phyloP scores from a whole-genome alignment of 2,888 invertebrate species.

The Phortica okadai region DNA sequence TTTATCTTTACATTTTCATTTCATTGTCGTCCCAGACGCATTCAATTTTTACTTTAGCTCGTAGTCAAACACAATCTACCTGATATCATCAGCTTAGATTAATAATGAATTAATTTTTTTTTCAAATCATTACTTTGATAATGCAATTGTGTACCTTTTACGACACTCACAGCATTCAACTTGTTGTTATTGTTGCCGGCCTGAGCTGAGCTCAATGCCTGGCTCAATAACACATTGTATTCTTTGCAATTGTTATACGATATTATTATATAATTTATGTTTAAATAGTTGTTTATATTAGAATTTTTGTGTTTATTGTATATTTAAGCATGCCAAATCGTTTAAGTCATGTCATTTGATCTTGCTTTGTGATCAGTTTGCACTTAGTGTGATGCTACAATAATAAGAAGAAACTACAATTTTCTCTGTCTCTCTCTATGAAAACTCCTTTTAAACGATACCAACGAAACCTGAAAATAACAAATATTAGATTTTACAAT shows the following conservation, averaged over 20 bases:
- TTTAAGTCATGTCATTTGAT: neutral
- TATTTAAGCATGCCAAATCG: constrained; percentile 15
- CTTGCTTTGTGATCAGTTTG: constrained; percentile 14
- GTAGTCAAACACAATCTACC: too few relatives aligned
- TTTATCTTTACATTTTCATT: neutral
- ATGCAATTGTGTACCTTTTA: constrained; percentile 2
- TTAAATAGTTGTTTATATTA: neutral
- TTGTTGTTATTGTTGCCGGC: neutral
- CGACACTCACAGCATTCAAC: constrained; percentile 1
- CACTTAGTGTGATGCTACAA: constrained; percentile 14
- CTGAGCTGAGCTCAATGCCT: neutral
- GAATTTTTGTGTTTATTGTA: neutral
- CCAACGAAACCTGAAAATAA: constrained; percentile 54
- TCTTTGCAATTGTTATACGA: neutral
- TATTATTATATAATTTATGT: constrained; percentile 2
- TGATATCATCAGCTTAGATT: too few relatives aligned
- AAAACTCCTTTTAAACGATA: constrained; percentile 54
- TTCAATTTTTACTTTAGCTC: neutral
- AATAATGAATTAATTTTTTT: neutral
- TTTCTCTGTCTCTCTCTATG: neutral
- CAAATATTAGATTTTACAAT: constrained; percentile 56
- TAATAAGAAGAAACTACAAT: neutral
- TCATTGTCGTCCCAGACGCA: neutral
- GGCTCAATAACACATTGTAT: neutral
- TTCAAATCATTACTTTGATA: neutral